A percentile compares a stretch with the other conserved stretches of the same genome.
phyloP scores from a whole-genome alignment of 2,113 vertebrate species.

The Pluvialis apricaria region DNA sequence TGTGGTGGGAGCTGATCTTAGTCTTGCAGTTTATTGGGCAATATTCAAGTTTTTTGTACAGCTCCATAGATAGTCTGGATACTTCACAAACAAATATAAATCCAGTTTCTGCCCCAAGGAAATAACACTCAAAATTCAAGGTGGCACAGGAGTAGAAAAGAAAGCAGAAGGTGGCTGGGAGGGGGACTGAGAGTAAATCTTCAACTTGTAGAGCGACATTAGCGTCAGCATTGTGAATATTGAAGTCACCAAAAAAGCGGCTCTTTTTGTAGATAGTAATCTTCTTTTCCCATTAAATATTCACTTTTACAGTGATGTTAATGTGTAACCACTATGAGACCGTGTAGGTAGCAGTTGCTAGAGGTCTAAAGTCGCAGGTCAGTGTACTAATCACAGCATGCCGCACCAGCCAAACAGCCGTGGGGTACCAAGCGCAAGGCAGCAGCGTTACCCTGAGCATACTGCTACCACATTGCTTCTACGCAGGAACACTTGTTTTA shows the following conservation, averaged over 20 bases:
- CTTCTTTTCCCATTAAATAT: background rate
- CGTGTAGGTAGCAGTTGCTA: background rate
- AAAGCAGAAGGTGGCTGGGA: background rate
- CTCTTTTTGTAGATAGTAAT: background rate
- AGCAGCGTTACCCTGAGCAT: background rate
- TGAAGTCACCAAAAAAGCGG: background rate
- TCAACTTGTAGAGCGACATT: background rate
- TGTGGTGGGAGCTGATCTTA: background rate
- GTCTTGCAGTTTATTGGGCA: constrained; percentile 8
- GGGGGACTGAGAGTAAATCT: background rate
- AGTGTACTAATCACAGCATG: background rate
- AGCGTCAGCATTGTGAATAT: background rate
- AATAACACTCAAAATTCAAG: background rate
- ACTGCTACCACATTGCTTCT: background rate
- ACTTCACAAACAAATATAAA: background rate
- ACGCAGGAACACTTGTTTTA: background rate
- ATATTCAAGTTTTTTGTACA: background rate
- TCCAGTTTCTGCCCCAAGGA: background rate
- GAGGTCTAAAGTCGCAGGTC: constrained; percentile 7
- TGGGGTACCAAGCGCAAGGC: background rate
- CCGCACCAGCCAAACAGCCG: background rate
- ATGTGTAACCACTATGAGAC: background rate
- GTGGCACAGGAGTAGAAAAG: background rate
- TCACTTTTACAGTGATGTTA: background rate
- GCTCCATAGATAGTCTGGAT: background rate